A percentile compares a stretch with the other conserved stretches of the same genome.
Evolutionary conservation across 2,888 invertebrate species (phyloP).

Genomic region (Heterodera filipjevi): DNA sequence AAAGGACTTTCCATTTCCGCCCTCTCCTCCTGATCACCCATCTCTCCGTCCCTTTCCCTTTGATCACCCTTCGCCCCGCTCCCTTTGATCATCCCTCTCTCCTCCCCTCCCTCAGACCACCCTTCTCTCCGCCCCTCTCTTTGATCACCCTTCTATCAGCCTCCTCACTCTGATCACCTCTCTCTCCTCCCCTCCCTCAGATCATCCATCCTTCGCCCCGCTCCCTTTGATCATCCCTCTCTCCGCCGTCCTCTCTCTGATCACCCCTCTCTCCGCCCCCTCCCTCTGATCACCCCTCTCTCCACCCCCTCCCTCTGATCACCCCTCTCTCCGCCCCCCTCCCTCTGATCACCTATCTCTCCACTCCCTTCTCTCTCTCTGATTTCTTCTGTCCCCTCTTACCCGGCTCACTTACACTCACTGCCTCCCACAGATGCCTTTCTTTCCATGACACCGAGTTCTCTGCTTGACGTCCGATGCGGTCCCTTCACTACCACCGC

Average conservation of each 20-base stretch:
- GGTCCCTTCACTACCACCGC: not conserved
- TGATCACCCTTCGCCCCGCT: not conserved
- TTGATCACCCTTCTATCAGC: not conserved
- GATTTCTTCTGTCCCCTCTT: not conserved
- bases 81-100: no score
- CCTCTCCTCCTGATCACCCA: not conserved
- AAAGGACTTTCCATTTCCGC: no score
- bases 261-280: no score
- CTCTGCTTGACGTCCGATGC: not conserved
- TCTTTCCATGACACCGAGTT: not conserved
- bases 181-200: not conserved
- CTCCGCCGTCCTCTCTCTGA: not conserved
- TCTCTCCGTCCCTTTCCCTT: not conserved
- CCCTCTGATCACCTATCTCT: no score
- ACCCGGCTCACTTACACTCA: not conserved
- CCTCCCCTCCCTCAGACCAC: no score
- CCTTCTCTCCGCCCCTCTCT: no score
- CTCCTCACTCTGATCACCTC: not conserved
- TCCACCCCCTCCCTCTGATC: not conserved
- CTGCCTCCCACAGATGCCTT: conserved; percentile 4
- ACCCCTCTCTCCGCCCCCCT: not conserved
- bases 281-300: not conserved
- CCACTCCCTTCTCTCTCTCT: no score
- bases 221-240: no score
- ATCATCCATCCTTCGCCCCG: not conserved